Base-by-base conservation (phyloP, 1,140 invertebrate species). In the Drosophila kanapiae region DNA sequence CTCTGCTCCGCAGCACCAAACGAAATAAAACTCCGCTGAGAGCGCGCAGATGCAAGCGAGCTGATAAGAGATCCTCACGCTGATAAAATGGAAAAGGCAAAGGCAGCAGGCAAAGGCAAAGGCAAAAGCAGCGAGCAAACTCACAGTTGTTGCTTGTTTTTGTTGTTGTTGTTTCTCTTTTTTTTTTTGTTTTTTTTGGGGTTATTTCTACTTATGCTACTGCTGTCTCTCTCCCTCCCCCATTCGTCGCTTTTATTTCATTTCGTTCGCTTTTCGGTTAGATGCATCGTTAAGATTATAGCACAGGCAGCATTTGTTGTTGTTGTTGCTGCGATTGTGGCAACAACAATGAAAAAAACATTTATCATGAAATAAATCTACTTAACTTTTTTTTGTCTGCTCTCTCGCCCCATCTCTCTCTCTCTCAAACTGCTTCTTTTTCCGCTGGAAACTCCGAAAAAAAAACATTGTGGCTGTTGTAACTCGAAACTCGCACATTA, bases 301-400 rank as follows among this genome's bases (percentile, higher is more conserved):
- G 60, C 71, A 57, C 80, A 74, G 67, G 56, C 81, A 69, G 80
- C 64, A 69, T 79, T 82, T 74, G 69, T 75, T 78, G 78, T 72
- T 84, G 74, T 53, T 69, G 71, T 38, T 79, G 43, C 10, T 69
- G 65, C 63, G 70, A 64, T 70, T 72, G 78, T 86, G 70, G 86
- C 79, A 84, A 80, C 77, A 84, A 84, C 81, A 80, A 74, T 70
- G 69, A 64, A 48, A 80, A 61, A 90, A 85, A 79, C 84, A 90
- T 88, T 88, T 88, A 88, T 88, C 84, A 90, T 75, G 80, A 90
- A 85, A 90, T 88, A 90, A 90, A 88, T 88, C 85, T 88, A 88
- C 86, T 85, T 51, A 78, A 80, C 57, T 87, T 74, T 65, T 40
- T 71, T 48, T 47, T 38, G 63, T 49, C 56, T 42, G 61, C 45